A percentile compares a stretch with the other conserved stretches of the same genome.
phyloP scores from a whole-genome alignment of 2,113 vertebrate genomes.

The Odocoileus hemionus region DNA sequence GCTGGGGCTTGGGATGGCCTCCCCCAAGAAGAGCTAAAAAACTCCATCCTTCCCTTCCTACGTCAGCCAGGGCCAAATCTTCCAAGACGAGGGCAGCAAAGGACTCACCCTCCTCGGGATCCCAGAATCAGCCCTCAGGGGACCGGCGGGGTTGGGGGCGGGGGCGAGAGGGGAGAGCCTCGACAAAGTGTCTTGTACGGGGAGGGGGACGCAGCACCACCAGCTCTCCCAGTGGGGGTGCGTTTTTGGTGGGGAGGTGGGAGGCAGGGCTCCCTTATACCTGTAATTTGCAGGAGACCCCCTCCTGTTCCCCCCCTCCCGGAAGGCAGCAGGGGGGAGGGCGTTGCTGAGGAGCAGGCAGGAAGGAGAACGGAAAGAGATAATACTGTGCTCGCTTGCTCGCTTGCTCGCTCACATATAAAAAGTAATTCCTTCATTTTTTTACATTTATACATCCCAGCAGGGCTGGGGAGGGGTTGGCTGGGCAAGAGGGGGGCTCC shows the following conservation, averaged over 20 bases:
- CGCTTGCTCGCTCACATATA: conserved; percentile 90
- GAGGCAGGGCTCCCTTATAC: conserved; percentile 3
- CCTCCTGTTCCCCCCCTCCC: not conserved
- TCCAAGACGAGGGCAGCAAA: conserved; percentile 55
- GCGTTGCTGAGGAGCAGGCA: conserved; percentile 28
- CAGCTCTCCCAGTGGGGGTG: conserved; percentile 27
- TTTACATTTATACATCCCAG: conserved; percentile 97
- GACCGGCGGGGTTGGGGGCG: not conserved
- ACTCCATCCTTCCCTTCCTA: conserved; percentile 32
- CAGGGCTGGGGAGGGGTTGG: conserved; percentile 52
- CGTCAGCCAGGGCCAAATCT: conserved; percentile 23
- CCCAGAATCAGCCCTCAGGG: conserved; percentile 31
- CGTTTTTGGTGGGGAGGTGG: not conserved
- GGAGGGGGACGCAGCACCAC: not conserved
- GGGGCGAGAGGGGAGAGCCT: not conserved
- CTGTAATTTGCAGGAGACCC: conserved; percentile 18
- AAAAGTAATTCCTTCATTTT: conserved; percentile 98
- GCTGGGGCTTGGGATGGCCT: not conserved
- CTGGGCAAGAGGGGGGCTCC: conserved; percentile 39
- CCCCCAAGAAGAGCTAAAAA: conserved; percentile 34
- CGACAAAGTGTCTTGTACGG: conserved; percentile 33
- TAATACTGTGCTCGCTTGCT: conserved; percentile 89
- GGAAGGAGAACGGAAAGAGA: conserved; percentile 67
- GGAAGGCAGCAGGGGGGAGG: conserved; percentile 47
- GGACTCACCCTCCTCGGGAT: conserved; percentile 36